phyloP scores from a whole-genome alignment of 2,888 invertebrate genomes.

The Meiosimyza platycephala region DNA sequence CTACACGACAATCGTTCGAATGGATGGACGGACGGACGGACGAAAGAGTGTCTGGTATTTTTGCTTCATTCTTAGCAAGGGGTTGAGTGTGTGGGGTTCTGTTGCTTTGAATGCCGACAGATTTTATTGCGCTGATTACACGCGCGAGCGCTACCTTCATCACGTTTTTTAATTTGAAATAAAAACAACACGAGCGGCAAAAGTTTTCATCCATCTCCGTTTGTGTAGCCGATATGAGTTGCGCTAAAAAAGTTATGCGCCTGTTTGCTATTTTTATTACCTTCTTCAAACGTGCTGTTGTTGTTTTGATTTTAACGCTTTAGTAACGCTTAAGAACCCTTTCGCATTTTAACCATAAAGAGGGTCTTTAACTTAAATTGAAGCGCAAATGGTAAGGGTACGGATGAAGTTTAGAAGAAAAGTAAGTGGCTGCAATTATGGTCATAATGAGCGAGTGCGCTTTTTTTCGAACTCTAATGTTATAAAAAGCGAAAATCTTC shows the following conservation, averaged over 20 bases:
- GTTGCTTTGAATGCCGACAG: constrained; percentile 9
- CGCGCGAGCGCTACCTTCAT: constrained; percentile 40
- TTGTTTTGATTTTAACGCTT: constrained; percentile 32
- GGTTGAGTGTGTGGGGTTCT: not conserved
- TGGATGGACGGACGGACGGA: no score
- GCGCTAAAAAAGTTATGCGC: constrained; percentile 26
- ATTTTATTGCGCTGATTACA: constrained; percentile 36
- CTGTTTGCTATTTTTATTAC: constrained; percentile 31
- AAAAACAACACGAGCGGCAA: constrained; percentile 20
- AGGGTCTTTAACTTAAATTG: constrained; percentile 3
- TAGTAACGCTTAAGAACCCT: constrained; percentile 26
- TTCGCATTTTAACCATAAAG: constrained; percentile 11
- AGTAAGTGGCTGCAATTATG: constrained; percentile 11
- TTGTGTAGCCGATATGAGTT: constrained; percentile 17
- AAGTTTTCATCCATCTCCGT: constrained; percentile 18
- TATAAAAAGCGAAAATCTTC: not conserved
- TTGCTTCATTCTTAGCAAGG: not conserved
- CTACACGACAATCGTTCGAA: not conserved
- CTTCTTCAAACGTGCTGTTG: constrained; percentile 28
- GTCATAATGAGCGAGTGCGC: not conserved
- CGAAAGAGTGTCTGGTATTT: constrained; percentile 2
- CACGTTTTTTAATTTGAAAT: constrained; percentile 39
- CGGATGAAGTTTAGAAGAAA: constrained; percentile 21
- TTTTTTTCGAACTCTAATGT: not conserved
- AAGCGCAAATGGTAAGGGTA: not conserved